phyloP scores from a whole-genome alignment of 1,140 invertebrate genomes.

The Cydia pomonella region DNA sequence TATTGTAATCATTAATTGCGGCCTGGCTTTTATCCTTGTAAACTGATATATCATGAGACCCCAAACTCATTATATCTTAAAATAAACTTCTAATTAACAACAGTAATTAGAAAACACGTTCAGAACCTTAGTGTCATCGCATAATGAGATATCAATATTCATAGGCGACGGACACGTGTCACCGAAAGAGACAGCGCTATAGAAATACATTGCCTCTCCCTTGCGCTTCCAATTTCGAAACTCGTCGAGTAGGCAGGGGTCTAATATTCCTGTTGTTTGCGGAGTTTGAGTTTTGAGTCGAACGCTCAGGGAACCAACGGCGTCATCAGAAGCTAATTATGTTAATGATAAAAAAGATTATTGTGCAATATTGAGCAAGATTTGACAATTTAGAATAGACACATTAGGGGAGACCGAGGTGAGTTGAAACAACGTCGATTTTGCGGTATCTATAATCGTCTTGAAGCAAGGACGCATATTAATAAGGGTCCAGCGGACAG shows the following conservation, averaged over 20 bases:
- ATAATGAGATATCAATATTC: constrained; percentile 38
- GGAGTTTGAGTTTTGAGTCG: neutral
- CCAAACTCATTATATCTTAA: constrained; percentile 2
- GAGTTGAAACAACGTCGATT: too few species aligned
- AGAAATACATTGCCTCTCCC: neutral
- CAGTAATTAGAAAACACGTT: constrained; percentile 20
- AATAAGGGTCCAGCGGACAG: too few species aligned
- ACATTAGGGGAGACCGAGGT: too few species aligned
- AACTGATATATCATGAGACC: neutral
- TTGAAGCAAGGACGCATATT: too few species aligned
- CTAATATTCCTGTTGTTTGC: neutral
- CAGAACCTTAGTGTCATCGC: constrained; percentile 14
- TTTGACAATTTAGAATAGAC: too few species aligned
- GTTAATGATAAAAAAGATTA: too few species aligned
- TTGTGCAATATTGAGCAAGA: too few species aligned
- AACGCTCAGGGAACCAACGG: too few species aligned
- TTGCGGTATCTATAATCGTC: too few species aligned
- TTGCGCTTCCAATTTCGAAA: constrained; percentile 36
- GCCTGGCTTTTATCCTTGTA: neutral
- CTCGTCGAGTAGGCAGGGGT: constrained; percentile 21
- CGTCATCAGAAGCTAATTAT: too few species aligned
- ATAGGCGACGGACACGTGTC: constrained; percentile 37
- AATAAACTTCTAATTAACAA: constrained; percentile 13
- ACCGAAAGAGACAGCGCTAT: constrained; percentile 14
- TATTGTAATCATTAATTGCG: neutral